Conservation (phyloP, 2,888 invertebrate species). For the Siphlonurus alternatus region DNA sequence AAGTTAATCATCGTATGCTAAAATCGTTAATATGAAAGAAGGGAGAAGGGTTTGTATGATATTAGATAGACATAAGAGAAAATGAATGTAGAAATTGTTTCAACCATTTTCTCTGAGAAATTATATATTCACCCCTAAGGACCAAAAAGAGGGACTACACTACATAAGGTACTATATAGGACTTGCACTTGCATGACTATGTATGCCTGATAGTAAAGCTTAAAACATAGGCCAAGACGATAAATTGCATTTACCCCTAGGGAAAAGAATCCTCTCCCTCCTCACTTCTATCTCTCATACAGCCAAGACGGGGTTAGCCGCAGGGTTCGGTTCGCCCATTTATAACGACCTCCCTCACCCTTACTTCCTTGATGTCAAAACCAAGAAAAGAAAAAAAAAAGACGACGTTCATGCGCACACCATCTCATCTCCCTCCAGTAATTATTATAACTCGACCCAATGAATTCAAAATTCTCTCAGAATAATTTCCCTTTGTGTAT, state of each 20-base stretch:
- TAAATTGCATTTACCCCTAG: background rate
- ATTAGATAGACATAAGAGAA: background rate
- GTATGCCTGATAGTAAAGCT: background rate
- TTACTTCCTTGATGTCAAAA: background rate
- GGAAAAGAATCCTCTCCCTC: background rate
- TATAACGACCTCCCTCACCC: background rate
- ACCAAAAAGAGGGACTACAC: background rate
- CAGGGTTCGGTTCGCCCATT: background rate
- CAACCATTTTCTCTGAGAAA: background rate
- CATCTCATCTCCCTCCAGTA: background rate
- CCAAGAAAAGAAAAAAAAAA: background rate
- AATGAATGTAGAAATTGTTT: background rate
- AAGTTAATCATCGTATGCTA: background rate
- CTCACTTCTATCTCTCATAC: background rate
- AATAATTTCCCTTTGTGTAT: too few relatives aligned
- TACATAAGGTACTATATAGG: too few relatives aligned
- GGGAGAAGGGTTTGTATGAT: background rate
- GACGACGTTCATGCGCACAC: background rate
- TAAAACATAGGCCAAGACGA: background rate
- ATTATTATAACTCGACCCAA: too few relatives aligned
- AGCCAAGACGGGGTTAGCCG: background rate
- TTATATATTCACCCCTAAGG: background rate
- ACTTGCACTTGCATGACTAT: background rate
- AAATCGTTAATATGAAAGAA: background rate
- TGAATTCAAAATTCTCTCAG: too few relatives aligned